Evolutionary conservation across 1,140 invertebrate species (phyloP), one percentile per base, ranked within the genome.

Genomic region (Pteromalus puparum): DNA sequence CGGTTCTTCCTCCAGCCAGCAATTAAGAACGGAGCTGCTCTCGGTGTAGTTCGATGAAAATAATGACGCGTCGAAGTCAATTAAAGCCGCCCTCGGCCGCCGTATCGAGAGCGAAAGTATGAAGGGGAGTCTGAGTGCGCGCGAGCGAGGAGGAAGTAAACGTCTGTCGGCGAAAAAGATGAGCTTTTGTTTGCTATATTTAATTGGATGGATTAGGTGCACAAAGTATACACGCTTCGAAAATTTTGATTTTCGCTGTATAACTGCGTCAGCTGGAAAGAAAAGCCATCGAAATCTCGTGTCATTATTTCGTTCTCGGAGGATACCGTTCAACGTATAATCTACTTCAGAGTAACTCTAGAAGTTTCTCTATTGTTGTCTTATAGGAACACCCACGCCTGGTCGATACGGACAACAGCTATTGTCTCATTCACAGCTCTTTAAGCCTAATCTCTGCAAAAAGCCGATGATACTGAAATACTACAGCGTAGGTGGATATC

Each of bases 11-110:
- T 46, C 38, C 77, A n/a, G 61, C 24, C 70, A 53, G 72, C 81
- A 82, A 82, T 82, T 75, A 82, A 67, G 67, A 21, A n/a, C 26
- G n/a, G n/a, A 74, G 46, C n/a, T 6, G 15, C 70, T 28, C n/a
- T 7, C 61, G 61, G 7, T 24, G 28, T 13, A 61, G 65, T 10
- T 79, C 68, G 75, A 73, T 73, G 75, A 79, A 73, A 73, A 84
- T 84, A 84, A 79, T 46, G 82, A 84, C 38, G 46, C 42, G 67
- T 65, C 76, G 38, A 73, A 78, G 82, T 84, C 82, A 84, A 83
- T 83, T 83, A 77, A 53, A 65, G 72, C 24, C 21, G 38, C 26
- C 28, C 24, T 53, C 34, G 42, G 72, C 24, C 21, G 38, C 26
- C 28, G 46, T 53, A 53, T 77, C 42, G 81, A 76, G 73, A 76